phyloP scores from a whole-genome alignment of 2,797 vertebrate species.

The Pelochelys cantorii region DNA sequence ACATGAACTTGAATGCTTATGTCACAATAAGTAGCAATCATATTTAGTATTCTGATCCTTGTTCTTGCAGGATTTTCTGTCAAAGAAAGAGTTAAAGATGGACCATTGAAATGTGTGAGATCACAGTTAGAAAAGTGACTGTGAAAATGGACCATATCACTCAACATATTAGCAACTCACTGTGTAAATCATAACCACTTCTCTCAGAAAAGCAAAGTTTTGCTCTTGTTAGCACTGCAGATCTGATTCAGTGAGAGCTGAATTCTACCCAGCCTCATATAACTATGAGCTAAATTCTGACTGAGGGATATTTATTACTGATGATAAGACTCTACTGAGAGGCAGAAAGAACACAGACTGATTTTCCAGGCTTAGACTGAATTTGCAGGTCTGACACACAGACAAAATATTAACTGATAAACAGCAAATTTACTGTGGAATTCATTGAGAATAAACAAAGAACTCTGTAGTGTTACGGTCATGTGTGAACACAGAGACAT shows the following conservation, averaged over 20 bases:
- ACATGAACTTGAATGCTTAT: neutral
- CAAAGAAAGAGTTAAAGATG: neutral
- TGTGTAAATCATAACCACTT: neutral
- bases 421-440: neutral
- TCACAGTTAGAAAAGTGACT: constrained; percentile 9
- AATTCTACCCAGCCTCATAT: neutral
- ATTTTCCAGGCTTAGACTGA: constrained; percentile 8
- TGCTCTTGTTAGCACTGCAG: neutral
- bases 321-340: neutral
- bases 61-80: constrained; percentile 2
- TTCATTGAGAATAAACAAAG: neutral
- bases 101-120: neutral
- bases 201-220: neutral
- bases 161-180: constrained; percentile 6
- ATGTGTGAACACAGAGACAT: neutral
- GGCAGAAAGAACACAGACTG: neutral
- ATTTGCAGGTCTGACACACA: neutral
- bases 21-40: neutral
- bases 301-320: neutral
- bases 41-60: constrained; percentile 9
- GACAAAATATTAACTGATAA: neutral
- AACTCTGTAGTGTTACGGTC: neutral
- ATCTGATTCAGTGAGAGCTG: neutral
- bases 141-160: neutral
- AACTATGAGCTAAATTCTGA: neutral